phyloP scores from a whole-genome alignment of 2,113 vertebrate genomes.

The Clarias batrachus region DNA sequence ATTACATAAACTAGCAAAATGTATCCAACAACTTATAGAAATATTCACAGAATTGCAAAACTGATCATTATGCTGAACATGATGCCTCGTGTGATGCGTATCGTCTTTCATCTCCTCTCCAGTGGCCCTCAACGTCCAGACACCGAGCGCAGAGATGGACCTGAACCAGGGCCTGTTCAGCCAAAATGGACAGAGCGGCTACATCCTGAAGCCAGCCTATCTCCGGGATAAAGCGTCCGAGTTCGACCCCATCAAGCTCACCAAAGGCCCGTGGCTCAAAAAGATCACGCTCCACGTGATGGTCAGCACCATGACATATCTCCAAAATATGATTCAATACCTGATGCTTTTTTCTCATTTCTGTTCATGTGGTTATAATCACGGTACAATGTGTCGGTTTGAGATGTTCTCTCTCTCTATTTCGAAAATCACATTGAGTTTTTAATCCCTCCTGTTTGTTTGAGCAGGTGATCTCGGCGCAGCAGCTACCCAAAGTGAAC shows the following conservation, averaged over 20 bases:
- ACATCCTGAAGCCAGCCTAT: constrained; percentile 89
- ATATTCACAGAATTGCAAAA: not conserved
- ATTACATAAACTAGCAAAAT: not conserved
- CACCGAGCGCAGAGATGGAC: constrained; percentile 82
- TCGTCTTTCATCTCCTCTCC: not conserved
- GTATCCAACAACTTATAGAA: not conserved
- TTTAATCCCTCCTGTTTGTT: not conserved
- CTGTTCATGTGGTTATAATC: not conserved
- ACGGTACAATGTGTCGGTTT: not conserved
- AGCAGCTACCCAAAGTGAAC: constrained; percentile 92
- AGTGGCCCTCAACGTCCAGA: constrained; percentile 98
- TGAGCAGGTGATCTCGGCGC: constrained; percentile 86
- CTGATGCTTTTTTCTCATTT: not conserved
- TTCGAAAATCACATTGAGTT: not conserved
- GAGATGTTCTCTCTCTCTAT: not conserved
- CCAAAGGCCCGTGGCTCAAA: constrained; percentile 82
- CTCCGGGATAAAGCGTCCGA: constrained; percentile 76
- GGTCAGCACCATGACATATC: constrained; percentile 67
- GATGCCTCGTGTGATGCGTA: not conserved
- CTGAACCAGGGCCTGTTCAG: constrained; percentile 88
- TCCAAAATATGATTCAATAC: not conserved
- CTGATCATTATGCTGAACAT: not conserved
- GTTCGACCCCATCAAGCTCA: constrained; percentile 84
- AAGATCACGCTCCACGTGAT: constrained; percentile 81
- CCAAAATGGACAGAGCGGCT: constrained; percentile 87